phyloP scores from a whole-genome alignment of 2,888 invertebrate genomes.

The Lumbricus terrestris region DNA sequence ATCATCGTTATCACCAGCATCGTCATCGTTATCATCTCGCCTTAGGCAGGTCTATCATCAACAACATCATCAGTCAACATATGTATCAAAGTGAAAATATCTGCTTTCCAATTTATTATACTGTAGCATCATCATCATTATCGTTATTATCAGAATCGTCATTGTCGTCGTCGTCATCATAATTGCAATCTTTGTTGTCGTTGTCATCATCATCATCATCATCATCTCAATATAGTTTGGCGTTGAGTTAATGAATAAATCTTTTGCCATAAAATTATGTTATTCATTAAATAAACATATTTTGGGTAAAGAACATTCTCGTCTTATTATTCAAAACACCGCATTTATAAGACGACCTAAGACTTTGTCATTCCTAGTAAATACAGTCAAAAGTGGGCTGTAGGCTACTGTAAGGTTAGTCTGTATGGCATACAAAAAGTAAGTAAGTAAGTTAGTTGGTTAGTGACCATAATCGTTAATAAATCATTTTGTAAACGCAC shows the following conservation, averaged over 20 bases:
- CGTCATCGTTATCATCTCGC: background rate
- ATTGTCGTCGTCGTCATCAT: background rate
- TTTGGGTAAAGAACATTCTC: too few relatives aligned
- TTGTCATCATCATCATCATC: background rate
- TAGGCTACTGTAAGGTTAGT: too few relatives aligned
- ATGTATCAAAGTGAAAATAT: too few relatives aligned
- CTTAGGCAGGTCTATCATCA: too few relatives aligned
- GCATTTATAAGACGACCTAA: background rate
- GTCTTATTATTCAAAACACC: background rate
- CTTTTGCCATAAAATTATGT: too few relatives aligned
- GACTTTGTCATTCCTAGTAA: too few relatives aligned
- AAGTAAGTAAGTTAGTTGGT: too few relatives aligned
- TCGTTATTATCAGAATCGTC: background rate
- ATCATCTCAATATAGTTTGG: background rate
- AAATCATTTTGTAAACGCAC: too few relatives aligned
- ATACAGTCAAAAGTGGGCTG: too few relatives aligned
- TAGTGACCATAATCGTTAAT: too few relatives aligned
- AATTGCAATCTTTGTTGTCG: background rate
- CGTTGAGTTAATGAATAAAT: background rate
- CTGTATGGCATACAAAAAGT: too few relatives aligned
- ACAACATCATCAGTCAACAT: background rate
- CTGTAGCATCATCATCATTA: background rate
- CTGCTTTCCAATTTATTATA: background rate
- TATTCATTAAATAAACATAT: background rate
- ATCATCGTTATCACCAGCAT: background rate